These are phyloP conservation scores for Tricholauxania praeusta DNA, from an alignment of 2,888 invertebrate species.

Conservation along the genomic window DNA sequence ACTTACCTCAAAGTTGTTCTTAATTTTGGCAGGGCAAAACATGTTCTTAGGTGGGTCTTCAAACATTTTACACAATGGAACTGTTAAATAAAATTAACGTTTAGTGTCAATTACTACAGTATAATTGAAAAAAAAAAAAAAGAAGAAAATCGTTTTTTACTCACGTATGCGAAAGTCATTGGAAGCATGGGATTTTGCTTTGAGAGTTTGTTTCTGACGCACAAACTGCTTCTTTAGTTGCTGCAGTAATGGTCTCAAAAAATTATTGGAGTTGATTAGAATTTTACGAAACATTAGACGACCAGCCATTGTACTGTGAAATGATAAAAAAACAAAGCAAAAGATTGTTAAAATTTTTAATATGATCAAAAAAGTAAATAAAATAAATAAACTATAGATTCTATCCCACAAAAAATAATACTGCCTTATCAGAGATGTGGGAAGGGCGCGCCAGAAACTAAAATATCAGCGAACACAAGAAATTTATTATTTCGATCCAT, in stretches of 20 bases:
- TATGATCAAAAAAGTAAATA: too few relatives aligned
- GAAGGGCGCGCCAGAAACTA: too few relatives aligned
- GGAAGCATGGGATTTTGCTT: too few relatives aligned
- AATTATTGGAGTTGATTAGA: background rate
- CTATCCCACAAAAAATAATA: too few relatives aligned
- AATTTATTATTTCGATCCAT: too few relatives aligned
- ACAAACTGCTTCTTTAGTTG: background rate
- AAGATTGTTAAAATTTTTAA: background rate
- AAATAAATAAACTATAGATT: too few relatives aligned
- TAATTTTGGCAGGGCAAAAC: slow-evolving; percentile 44
- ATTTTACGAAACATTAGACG: background rate
- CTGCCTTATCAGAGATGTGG: too few relatives aligned
- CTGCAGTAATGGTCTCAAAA: background rate
- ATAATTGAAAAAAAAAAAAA: background rate
- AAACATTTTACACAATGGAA: slow-evolving; percentile 38
- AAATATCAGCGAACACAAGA: too few relatives aligned
- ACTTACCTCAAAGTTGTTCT: slow-evolving; percentile 48
- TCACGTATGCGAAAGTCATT: slow-evolving; percentile 22
- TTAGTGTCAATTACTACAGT: background rate
- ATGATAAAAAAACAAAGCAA: background rate
- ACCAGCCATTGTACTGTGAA: slow-evolving; percentile 5
- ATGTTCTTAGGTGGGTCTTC: slow-evolving; percentile 44
- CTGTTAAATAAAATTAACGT: slow-evolving; percentile 32
- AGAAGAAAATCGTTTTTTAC: background rate
- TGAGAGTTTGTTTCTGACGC: too few relatives aligned